A percentile compares a stretch with the other conserved stretches of the same genome.
phyloP scores from a whole-genome alignment of 1,140 invertebrate species.

The Anagrus nilaparvatae region DNA sequence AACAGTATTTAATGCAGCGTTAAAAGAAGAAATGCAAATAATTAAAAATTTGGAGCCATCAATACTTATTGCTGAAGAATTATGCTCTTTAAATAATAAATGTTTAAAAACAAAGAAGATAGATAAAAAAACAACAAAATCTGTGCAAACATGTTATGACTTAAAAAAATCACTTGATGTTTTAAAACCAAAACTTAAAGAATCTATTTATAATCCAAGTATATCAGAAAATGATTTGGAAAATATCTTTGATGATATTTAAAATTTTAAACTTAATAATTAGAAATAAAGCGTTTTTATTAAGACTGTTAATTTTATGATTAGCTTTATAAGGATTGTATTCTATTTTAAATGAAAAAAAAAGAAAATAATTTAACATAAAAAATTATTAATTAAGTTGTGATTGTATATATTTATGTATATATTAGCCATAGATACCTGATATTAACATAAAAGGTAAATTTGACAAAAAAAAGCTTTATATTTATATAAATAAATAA shows the following conservation, averaged over 20 bases:
- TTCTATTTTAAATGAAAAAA: too few relatives aligned
- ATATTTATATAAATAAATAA: too few relatives aligned
- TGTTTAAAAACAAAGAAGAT: constrained; percentile 13
- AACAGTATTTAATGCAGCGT: constrained; percentile 21
- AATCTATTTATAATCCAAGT: constrained; percentile 19
- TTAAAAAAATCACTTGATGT: constrained; percentile 11
- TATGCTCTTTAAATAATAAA: constrained; percentile 20
- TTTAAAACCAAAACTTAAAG: constrained; percentile 3
- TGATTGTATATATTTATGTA: too few relatives aligned
- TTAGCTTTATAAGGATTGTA: too few relatives aligned
- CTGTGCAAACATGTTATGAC: constrained; percentile 17
- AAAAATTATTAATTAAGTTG: too few relatives aligned
- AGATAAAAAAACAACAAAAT: constrained; percentile 6
- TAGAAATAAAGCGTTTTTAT: too few relatives aligned
- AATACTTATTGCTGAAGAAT: constrained; percentile 12
- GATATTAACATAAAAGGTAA: too few relatives aligned
- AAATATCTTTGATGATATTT: constrained; percentile 2
- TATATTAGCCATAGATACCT: too few relatives aligned
- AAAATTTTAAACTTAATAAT: too few relatives aligned
- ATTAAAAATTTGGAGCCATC: constrained; percentile 18
- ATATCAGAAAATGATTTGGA: constrained; percentile 13
- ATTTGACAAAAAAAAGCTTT: too few relatives aligned
- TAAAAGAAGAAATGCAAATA: constrained; percentile 27
- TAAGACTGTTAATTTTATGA: too few relatives aligned
- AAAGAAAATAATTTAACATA: too few relatives aligned